Evolutionary conservation across 2,113 vertebrate genomes (phyloP).

Genomic region (Sinocyclocheilus rhinocerous): DNA sequence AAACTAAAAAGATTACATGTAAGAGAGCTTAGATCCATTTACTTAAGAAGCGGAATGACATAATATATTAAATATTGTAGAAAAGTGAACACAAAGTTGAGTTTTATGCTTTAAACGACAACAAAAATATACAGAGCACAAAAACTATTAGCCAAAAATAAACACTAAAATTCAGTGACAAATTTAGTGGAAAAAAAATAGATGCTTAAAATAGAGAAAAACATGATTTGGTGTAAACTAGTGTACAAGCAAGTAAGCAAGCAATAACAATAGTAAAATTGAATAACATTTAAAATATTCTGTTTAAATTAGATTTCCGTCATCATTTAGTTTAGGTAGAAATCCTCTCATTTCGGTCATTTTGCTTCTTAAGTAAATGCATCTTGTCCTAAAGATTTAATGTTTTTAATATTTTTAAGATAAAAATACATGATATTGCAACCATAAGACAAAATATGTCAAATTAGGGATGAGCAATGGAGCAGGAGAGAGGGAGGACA

Average conservation of each 20-base stretch:
- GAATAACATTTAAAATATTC: no score
- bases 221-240: no score
- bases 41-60: neutral
- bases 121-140: neutral
- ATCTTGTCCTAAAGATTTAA: neutral
- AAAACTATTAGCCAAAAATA: neutral
- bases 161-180: neutral
- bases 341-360: no score
- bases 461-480: neutral
- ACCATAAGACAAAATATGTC: conserved; percentile 22
- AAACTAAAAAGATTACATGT: neutral
- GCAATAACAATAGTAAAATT: no score
- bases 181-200: neutral
- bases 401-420: neutral
- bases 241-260: no score
- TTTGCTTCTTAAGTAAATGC: neutral
- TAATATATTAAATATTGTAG: neutral
- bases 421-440: neutral
- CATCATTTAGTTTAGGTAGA: no score
- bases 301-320: no score
- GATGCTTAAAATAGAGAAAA: no score
- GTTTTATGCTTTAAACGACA: no score
- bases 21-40: neutral
- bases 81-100: no score
- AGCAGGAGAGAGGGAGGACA: neutral